These are phyloP conservation scores for Shinisaurus crocodilurus DNA, from an alignment of 2,113 vertebrate species.

Conservation along the genomic window DNA sequence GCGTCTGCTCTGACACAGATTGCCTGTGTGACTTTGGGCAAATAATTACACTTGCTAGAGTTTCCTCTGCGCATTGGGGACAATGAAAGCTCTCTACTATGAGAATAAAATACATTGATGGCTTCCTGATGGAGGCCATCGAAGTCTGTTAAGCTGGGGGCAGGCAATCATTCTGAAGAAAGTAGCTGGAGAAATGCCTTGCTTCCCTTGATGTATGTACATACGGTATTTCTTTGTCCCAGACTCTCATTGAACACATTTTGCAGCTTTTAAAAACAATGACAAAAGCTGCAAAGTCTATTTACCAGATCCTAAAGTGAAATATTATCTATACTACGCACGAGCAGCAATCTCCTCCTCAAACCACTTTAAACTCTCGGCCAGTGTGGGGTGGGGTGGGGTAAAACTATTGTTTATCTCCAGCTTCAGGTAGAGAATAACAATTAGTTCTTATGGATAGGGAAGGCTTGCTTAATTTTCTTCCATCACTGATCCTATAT, in stretches of 20 bases:
- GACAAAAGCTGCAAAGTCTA: background rate
- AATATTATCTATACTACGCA: background rate
- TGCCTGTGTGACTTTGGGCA: conserved; percentile 19
- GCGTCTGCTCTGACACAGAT: conserved; percentile 35
- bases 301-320: background rate
- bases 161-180: background rate
- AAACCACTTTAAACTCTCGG: background rate
- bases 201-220: background rate
- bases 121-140: background rate
- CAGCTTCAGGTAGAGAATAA: background rate
- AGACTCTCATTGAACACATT: background rate
- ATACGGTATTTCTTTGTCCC: background rate
- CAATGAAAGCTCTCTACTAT: background rate
- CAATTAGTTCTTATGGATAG: background rate
- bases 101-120: background rate
- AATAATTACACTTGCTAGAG: conserved; percentile 24
- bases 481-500: background rate
- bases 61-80: conserved; percentile 27
- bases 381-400: no score
- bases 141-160: background rate
- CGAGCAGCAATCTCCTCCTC: background rate
- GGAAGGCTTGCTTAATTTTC: background rate
- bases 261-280: background rate
- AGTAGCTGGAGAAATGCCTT: background rate
- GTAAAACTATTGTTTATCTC: background rate